These are phyloP conservation scores for Papilio polytes DNA, from an alignment of 1,140 invertebrate genomes.

Conservation along the genomic window DNA sequence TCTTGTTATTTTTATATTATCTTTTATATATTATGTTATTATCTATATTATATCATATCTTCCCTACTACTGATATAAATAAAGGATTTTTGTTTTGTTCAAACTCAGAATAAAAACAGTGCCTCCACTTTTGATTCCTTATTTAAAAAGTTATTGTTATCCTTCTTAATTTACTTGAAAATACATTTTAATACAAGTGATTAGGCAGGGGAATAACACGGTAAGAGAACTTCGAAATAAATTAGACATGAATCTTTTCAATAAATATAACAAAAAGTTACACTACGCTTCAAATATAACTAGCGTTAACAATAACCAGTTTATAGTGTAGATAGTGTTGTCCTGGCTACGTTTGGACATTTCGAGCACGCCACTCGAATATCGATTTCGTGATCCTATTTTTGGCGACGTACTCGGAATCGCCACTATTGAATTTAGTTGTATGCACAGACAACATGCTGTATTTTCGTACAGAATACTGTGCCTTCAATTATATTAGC, in stretches of 20 bases:
- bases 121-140: too few species aligned
- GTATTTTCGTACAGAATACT: background rate
- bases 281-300: conserved; percentile 30
- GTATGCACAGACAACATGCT: background rate
- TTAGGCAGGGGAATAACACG: too few species aligned
- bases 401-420: conserved; percentile 33
- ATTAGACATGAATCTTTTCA: background rate
- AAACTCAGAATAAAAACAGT: too few species aligned
- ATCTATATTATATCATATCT: too few species aligned
- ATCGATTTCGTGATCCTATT: conserved; percentile 39
- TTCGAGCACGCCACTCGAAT: conserved; percentile 38
- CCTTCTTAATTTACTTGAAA: too few species aligned
- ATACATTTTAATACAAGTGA: too few species aligned
- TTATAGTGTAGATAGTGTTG: conserved; percentile 31
- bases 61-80: background rate
- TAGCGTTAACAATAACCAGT: conserved; percentile 19
- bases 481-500: background rate
- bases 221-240: background rate
- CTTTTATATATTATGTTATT: too few species aligned
- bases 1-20: background rate
- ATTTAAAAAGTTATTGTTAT: too few species aligned
- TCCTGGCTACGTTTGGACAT: conserved; percentile 34
- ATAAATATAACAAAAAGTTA: background rate
- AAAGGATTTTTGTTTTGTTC: background rate
- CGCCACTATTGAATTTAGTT: conserved; percentile 35